Evolutionary conservation across 2,797 vertebrate species (phyloP), one percentile per base, ranked within the genome.

Genomic region (Thalassophryne amazonica): DNA sequence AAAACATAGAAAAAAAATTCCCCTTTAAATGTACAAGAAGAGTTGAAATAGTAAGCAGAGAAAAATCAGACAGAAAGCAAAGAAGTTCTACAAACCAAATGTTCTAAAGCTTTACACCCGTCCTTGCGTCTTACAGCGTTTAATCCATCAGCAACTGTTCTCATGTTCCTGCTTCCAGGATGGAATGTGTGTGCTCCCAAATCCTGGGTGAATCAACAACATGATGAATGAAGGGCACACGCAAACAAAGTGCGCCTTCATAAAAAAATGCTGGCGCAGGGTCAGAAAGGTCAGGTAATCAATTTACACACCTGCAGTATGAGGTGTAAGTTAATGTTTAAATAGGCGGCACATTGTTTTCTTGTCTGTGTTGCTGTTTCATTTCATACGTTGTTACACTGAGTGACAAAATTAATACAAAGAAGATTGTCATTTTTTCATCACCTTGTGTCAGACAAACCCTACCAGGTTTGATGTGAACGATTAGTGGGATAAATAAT

Each of bases 91-190:
- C 2, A 3, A 72, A 56, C 39, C 42, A 53, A 61, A 62, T 67
- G 59, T 76, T 71, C 70, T 75, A 47, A 45, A 56, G 62, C 47
- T 52, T 66, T 50, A 40, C 72, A 81, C 42, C 61, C 67, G 33
- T 67, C 52, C 50, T 14, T 20, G 36, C 48, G 52, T 66, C 60
- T 71, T 78, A 39, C 33, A 58, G 47, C 57, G 54, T 63, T n/a
- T 80, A 64, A 84, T 81, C 73, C 55, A 75, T 84, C 62, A 78
- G 76, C 70, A 78, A 32, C 52, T 69, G 64, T 73, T 75, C 73
- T 58, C 68, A 69, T 61, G 59, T 71, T 39, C 22, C 29, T 17
- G 47, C 68, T 79, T 77, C 57, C 73, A 65, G 53, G 46, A 50
- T 35, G 50, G 63, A 60, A 60, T 66, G 60, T 62, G 73, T 67